Percentiles rank a stretch among this genome's conserved stretches.
phyloP scores from a whole-genome alignment of 2,888 invertebrate species.

The Leptarthrus brevirostris region DNA sequence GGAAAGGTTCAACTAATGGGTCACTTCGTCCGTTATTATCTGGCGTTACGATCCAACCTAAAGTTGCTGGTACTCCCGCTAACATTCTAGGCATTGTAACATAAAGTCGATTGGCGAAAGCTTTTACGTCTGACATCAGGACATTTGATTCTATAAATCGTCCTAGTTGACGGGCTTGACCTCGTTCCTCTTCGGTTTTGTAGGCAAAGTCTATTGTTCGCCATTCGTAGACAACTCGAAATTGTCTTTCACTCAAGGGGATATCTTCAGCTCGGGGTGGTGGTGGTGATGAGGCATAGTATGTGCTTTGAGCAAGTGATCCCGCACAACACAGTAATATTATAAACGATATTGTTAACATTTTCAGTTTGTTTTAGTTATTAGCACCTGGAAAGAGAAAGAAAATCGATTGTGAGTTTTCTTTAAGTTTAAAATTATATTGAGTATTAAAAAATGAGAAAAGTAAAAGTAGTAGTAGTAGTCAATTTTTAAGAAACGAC shows the following conservation, averaged over 20 bases:
- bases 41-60: constrained; percentile 70
- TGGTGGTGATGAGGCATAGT: constrained; percentile 50
- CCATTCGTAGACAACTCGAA: constrained; percentile 80
- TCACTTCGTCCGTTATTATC: constrained; percentile 68
- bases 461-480: no score
- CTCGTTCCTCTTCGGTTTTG: constrained; percentile 71
- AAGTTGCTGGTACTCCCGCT: constrained; percentile 77
- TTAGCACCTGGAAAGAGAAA: constrained; percentile 5
- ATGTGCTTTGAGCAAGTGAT: constrained; percentile 4
- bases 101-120: constrained; percentile 75
- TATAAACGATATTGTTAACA: neutral
- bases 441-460: no score
- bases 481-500: no score
- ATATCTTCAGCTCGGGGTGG: constrained; percentile 54
- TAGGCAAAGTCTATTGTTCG: constrained; percentile 77
- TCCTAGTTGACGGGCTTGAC: constrained; percentile 70
- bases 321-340: neutral
- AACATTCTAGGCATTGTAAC: constrained; percentile 78
- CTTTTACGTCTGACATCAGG: constrained; percentile 76
- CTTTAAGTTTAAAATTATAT: no score
- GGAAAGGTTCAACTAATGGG: constrained; percentile 75
- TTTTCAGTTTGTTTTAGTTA: neutral
- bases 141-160: constrained; percentile 76
- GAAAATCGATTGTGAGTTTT: no score
- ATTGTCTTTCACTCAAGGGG: constrained; percentile 66